These are phyloP conservation scores for Hirundo rustica DNA, from an alignment of 2,797 vertebrate species.

Conservation along the genomic window DNA sequence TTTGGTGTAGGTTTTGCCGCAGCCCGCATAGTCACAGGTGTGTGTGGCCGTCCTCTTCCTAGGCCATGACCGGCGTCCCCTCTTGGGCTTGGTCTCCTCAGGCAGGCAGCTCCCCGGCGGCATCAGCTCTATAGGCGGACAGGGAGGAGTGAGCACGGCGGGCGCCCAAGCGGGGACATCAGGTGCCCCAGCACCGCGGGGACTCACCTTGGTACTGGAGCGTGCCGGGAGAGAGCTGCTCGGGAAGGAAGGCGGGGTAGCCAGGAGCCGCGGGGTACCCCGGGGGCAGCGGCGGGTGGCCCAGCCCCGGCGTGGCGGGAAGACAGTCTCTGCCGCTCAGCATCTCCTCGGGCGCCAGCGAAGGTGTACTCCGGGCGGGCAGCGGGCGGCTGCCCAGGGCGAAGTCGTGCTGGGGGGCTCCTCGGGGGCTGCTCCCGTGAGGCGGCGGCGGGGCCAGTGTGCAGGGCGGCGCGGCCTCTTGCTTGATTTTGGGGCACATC, in stretches of 20 bases:
- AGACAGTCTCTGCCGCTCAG: conserved; percentile 85
- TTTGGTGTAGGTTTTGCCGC: conserved; percentile 98
- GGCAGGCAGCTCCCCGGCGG: conserved; percentile 82
- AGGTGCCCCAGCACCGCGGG: neutral
- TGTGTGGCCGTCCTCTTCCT: conserved; percentile 95
- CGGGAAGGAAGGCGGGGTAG: conserved; percentile 84
- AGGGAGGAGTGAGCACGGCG: conserved; percentile 68
- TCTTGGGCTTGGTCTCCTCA: conserved; percentile 93
- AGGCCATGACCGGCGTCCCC: conserved; percentile 94
- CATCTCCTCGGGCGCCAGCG: conserved; percentile 86
- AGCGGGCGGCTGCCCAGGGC: conserved; percentile 75
- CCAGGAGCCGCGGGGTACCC: conserved; percentile 84
- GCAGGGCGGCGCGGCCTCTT: conserved; percentile 83
- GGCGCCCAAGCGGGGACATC: neutral
- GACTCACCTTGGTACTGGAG: conserved; percentile 95
- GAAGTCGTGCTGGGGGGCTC: conserved; percentile 80
- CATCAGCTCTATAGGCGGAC: conserved; percentile 84
- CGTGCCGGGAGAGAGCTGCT: conserved; percentile 79
- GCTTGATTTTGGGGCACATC: conserved; percentile 89
- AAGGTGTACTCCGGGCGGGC: conserved; percentile 82
- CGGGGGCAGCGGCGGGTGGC: conserved; percentile 80
- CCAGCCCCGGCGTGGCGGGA: conserved; percentile 68
- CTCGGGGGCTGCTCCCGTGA: conserved; percentile 76
- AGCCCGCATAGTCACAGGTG: conserved; percentile 95
- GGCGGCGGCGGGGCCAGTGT: conserved; percentile 65